Conservation (phyloP, 2,113 vertebrate species). For the Alouatta palliata region DNA sequence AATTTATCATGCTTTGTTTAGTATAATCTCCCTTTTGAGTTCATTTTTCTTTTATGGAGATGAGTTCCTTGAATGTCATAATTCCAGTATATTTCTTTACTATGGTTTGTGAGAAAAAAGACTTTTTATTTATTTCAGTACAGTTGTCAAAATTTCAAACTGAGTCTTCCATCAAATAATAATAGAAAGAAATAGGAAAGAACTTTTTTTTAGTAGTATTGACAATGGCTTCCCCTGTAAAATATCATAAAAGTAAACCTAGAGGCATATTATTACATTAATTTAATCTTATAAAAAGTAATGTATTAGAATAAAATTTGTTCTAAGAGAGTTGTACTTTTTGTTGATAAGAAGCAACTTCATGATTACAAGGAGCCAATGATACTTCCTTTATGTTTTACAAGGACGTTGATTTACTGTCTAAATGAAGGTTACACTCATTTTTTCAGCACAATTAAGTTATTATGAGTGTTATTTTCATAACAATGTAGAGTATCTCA, state of each 20-base stretch:
- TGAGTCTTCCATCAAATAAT: background rate
- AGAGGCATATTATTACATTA: background rate
- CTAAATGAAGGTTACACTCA: background rate
- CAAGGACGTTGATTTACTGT: background rate
- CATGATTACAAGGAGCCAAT: background rate
- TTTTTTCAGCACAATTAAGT: background rate
- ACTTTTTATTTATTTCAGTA: slow-evolving; percentile 7
- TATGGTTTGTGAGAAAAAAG: background rate
- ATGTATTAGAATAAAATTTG: background rate
- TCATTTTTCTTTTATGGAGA: background rate
- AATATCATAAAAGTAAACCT: background rate
- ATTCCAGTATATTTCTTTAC: background rate
- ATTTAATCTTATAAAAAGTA: background rate
- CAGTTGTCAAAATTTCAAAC: background rate
- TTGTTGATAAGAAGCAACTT: background rate
- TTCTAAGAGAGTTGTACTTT: background rate
- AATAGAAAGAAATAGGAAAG: background rate
- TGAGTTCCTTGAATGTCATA: background rate
- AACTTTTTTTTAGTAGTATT: background rate
- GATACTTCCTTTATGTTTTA: background rate
- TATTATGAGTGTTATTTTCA: background rate
- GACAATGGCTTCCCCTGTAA: background rate
- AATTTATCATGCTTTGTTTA: background rate
- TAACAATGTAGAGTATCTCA: background rate
- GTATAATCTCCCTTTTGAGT: background rate